Evolutionary conservation across 2,797 vertebrate species (phyloP).

Genomic region (Loris lydekkerianus): DNA sequence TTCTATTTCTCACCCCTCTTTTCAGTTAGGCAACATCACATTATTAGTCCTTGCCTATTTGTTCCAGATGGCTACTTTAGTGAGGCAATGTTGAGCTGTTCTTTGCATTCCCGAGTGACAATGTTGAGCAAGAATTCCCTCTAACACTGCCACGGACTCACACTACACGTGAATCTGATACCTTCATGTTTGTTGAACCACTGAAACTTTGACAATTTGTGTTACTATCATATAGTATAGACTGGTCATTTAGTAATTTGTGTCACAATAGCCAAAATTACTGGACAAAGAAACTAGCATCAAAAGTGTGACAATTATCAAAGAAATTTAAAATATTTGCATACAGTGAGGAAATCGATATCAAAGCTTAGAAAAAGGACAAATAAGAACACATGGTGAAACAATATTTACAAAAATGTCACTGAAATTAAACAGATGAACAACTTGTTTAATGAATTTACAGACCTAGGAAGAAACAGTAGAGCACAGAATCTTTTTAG

Average conservation of each 20-base stretch:
- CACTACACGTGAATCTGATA: background rate
- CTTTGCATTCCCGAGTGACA: too few relatives aligned
- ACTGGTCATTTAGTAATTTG: background rate
- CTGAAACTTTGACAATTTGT: background rate
- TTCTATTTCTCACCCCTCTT: too few relatives aligned
- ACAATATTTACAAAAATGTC: background rate
- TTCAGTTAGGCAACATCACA: too few relatives aligned
- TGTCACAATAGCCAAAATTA: background rate
- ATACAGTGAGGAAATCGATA: background rate
- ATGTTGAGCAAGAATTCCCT: too few relatives aligned
- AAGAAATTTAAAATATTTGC: background rate
- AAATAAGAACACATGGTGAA: background rate
- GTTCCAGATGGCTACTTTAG: too few relatives aligned
- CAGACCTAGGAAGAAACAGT: background rate
- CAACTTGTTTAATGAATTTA: background rate
- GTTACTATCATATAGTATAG: background rate
- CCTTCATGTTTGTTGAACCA: background rate
- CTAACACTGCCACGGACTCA: background rate
- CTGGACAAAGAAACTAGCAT: background rate
- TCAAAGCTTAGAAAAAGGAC: background rate
- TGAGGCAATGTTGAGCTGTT: too few relatives aligned
- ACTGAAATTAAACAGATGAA: background rate
- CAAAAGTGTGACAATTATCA: background rate
- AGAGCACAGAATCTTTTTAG: background rate
- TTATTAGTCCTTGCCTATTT: too few relatives aligned